These are phyloP conservation scores for Tiliqua scincoides DNA, from an alignment of 2,113 vertebrate species.

Conservation along the genomic window DNA sequence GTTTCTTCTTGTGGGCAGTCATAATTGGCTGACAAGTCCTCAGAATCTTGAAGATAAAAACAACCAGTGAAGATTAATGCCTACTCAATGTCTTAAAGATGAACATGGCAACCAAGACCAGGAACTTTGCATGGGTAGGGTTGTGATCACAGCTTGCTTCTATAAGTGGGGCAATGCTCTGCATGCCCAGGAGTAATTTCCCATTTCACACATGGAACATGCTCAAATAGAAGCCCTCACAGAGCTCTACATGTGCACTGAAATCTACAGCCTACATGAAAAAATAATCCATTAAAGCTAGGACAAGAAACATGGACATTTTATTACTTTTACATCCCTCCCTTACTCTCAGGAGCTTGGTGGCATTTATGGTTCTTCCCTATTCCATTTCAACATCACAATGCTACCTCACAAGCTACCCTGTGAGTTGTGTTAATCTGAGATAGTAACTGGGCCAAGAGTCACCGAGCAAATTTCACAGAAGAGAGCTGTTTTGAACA, in stretches of 20 bases:
- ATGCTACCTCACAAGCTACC: no score
- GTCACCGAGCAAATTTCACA: no score
- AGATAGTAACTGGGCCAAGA: no score
- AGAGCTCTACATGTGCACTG: neutral
- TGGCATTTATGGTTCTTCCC: no score
- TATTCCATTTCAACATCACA: no score
- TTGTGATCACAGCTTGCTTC: neutral
- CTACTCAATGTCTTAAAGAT: neutral
- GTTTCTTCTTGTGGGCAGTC: slow-evolving; percentile 82
- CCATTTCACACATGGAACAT: neutral
- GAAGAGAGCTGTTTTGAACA: no score
- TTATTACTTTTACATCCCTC: no score
- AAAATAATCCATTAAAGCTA: neutral
- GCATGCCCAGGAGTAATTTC: neutral
- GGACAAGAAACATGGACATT: neutral
- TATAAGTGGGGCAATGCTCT: neutral
- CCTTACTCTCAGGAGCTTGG: no score
- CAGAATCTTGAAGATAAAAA: slow-evolving; percentile 79
- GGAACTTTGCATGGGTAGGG: neutral
- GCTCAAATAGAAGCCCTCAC: neutral
- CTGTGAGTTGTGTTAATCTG: no score
- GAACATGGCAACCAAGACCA: neutral
- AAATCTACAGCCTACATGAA: neutral
- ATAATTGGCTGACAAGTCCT: slow-evolving; percentile 78
- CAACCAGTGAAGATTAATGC: accelerated